Percentiles rank a stretch among this genome's conserved stretches.
phyloP scores from a whole-genome alignment of 2,797 vertebrate species.

The Sebastes taczanowskii region DNA sequence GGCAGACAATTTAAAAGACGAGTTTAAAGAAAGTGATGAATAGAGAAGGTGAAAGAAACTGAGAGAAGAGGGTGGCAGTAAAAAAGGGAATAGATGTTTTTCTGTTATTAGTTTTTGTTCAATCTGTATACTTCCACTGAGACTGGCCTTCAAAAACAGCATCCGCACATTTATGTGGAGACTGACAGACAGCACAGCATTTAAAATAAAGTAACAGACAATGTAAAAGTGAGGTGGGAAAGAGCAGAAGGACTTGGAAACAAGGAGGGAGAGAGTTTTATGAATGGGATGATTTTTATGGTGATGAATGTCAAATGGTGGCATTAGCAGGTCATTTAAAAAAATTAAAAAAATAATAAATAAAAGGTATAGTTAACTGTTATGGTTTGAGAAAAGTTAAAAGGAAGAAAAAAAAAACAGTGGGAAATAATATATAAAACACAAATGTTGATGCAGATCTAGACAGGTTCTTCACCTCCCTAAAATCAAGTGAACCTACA shows the following conservation, averaged over 20 bases:
- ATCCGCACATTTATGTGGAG: background rate
- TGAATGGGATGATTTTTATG: slow-evolving; percentile 5
- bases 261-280: background rate
- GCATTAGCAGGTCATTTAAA: background rate
- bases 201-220: background rate
- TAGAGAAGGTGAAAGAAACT: background rate
- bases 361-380: too few species aligned
- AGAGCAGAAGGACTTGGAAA: background rate
- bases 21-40: background rate
- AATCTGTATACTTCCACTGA: background rate
- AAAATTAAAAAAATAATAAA: too few species aligned
- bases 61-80: background rate
- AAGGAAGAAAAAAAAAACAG: background rate
- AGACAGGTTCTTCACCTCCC: background rate
- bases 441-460: background rate
- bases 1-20: background rate
- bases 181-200: background rate
- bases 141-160: background rate
- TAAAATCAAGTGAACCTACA: slow-evolving; percentile 14
- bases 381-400: background rate
- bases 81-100: background rate
- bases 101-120: background rate
- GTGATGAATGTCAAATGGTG: slow-evolving; percentile 12
- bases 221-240: background rate
- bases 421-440: slow-evolving; percentile 21